Conservation (phyloP, 2,797 vertebrate genomes). For the Sebastes diaconus region DNA sequence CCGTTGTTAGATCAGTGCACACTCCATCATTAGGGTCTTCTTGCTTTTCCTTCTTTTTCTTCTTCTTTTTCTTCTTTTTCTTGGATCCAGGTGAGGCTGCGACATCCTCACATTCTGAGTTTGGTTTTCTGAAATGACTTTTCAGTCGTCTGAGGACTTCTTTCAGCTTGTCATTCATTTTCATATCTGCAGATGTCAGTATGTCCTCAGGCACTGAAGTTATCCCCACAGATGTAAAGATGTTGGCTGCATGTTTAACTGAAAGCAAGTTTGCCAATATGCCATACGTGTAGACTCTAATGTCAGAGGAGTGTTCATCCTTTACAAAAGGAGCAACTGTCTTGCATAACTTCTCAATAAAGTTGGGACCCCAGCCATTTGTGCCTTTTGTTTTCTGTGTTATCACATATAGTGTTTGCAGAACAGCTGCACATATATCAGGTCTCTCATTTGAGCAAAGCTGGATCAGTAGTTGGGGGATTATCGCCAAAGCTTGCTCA, state of each 20-base stretch:
- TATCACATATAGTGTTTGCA: conserved; percentile 43
- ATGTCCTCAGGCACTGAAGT: conserved; percentile 57
- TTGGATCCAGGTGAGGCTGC: not conserved
- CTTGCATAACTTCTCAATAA: conserved; percentile 20
- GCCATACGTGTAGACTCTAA: conserved; percentile 24
- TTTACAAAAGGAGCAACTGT: conserved; percentile 15
- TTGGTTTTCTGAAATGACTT: not conserved
- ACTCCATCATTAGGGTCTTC: not conserved
- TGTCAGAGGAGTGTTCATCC: fast-evolving
- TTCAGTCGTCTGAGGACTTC: conserved; percentile 46
- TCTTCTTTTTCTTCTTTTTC: conserved; percentile 33
- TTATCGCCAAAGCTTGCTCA: conserved; percentile 22
- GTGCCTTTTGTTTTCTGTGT: conserved; percentile 61
- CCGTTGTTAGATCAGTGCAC: too few species aligned
- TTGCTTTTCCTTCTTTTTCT: not conserved
- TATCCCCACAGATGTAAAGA: conserved; percentile 20
- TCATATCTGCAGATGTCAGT: conserved; percentile 38
- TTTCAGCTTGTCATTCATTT: conserved; percentile 57
- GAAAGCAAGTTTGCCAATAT: conserved; percentile 45
- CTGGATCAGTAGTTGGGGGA: conserved; percentile 33
- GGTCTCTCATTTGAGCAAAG: not conserved
- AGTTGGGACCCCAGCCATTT: not conserved
- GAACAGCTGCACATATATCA: fast-evolving
- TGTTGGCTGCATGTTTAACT: not conserved
- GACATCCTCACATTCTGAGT: not conserved